phyloP scores from a whole-genome alignment of 2,113 vertebrate species.

The Aptenodytes patagonicus region DNA sequence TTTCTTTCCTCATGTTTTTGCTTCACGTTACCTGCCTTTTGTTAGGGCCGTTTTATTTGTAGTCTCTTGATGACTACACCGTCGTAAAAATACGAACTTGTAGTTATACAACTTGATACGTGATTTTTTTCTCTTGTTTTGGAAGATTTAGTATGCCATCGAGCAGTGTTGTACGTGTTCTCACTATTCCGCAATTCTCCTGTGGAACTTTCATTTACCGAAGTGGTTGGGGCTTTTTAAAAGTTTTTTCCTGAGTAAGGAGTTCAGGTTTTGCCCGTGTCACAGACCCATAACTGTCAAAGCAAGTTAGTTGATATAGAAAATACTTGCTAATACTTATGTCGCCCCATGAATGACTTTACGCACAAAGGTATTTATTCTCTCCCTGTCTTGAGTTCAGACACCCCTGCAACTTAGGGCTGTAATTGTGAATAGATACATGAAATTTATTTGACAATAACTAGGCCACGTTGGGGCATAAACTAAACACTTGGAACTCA shows the following conservation, averaged over 20 bases:
- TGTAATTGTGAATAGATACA: not conserved
- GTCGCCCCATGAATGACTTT: not conserved
- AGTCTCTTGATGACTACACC: not conserved
- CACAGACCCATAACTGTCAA: not conserved
- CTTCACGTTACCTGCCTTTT: not conserved
- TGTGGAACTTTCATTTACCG: not conserved
- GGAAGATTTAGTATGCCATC: not conserved
- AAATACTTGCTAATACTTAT: not conserved
- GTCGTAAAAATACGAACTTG: not conserved
- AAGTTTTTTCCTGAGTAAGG: not conserved
- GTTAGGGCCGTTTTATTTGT: not conserved
- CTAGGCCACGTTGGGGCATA: not conserved
- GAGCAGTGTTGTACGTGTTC: not conserved
- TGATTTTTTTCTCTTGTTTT: not conserved
- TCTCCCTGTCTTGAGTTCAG: not conserved
- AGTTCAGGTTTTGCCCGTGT: not conserved
- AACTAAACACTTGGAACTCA: not conserved
- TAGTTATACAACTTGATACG: not conserved
- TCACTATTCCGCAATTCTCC: not conserved
- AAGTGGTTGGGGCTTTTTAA: not conserved
- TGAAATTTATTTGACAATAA: not conserved
- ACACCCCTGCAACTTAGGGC: not conserved
- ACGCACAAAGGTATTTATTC: not conserved
- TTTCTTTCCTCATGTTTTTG: not conserved
- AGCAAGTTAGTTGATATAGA: not conserved